Evolutionary conservation across 2,113 vertebrate species (phyloP).

Genomic region (Vimba vimba): DNA sequence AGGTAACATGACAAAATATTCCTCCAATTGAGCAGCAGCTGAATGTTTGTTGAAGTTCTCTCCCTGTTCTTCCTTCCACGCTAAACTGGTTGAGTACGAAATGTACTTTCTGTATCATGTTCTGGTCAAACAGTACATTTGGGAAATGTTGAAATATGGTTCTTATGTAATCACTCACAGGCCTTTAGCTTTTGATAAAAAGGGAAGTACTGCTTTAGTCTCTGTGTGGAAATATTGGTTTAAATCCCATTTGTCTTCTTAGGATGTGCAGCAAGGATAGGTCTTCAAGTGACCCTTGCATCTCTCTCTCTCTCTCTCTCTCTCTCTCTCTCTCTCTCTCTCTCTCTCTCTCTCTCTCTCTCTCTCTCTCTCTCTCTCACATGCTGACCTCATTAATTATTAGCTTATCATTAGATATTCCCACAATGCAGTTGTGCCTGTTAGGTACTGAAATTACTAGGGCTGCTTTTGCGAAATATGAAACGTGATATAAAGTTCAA

Average conservation of each 20-base stretch:
- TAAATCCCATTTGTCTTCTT: neutral
- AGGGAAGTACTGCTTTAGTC: neutral
- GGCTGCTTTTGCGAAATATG: neutral
- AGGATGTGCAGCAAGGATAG: neutral
- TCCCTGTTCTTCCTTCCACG: neutral
- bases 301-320: no score
- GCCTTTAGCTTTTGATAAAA: neutral
- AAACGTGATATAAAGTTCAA: neutral
- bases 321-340: neutral
- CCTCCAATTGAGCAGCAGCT: neutral
- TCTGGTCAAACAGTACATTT: neutral
- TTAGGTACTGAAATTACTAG: neutral
- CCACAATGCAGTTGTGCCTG: neutral
- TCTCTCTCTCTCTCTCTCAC: no score
- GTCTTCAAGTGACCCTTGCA: neutral
- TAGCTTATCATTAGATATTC: neutral
- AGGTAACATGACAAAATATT: neutral
- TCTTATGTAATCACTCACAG: neutral
- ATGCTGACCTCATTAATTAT: neutral
- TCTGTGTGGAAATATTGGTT: neutral
- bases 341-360: no score
- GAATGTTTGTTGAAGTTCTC: neutral
- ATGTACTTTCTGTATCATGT: neutral
- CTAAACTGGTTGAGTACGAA: neutral
- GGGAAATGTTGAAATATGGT: neutral